Evolutionary conservation across 2,113 vertebrate genomes (phyloP).

Genomic region (Porphyrio hochstetteri): DNA sequence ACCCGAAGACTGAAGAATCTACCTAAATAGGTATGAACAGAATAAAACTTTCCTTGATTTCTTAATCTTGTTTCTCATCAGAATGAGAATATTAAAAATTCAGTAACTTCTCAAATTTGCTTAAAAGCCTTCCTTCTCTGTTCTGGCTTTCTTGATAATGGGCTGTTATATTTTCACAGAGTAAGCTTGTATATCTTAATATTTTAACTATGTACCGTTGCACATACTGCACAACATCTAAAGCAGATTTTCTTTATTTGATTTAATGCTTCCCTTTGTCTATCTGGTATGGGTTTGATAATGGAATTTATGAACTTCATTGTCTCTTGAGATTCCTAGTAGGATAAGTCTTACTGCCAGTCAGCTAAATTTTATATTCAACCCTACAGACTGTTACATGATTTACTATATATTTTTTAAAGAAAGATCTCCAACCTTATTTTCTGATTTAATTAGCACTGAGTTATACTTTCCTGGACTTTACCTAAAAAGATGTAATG

Average conservation of each 20-base stretch:
- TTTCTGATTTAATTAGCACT: neutral
- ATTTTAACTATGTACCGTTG: neutral
- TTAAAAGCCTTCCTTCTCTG: neutral
- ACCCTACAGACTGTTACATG: neutral
- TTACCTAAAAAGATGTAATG: neutral
- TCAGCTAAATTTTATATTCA: neutral
- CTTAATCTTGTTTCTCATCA: neutral
- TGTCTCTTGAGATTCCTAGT: neutral
- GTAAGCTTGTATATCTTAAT: neutral
- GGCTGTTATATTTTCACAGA: neutral
- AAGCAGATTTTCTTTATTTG: neutral
- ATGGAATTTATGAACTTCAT: neutral
- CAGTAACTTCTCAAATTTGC: neutral
- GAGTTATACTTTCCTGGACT: neutral
- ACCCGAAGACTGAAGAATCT: neutral
- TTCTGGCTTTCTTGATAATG: neutral
- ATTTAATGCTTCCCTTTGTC: neutral
- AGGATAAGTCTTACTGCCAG: neutral
- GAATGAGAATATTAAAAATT: neutral
- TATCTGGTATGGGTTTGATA: neutral
- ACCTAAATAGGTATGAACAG: neutral
- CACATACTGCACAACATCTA: neutral
- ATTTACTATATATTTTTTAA: neutral
- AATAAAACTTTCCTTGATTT: neutral
- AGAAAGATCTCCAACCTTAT: rapidly evolving